phyloP scores from a whole-genome alignment of 2,797 vertebrate species.

The Tapera naevia region DNA sequence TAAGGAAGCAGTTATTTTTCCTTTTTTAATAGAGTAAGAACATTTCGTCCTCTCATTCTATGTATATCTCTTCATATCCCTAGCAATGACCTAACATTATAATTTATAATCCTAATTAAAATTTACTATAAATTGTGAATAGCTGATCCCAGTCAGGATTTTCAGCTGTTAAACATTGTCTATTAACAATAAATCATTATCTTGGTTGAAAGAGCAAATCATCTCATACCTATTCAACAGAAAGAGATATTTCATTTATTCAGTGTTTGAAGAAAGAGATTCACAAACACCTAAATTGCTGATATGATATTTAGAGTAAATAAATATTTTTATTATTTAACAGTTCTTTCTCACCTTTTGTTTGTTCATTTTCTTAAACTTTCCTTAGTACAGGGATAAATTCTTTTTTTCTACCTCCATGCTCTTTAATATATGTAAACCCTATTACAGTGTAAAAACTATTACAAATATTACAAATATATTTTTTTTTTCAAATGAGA shows the following conservation, averaged over 20 bases:
- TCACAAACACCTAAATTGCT: neutral
- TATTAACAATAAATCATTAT: neutral
- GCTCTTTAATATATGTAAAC: neutral
- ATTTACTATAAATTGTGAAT: neutral
- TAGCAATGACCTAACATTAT: neutral
- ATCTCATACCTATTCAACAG: neutral
- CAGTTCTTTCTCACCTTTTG: neutral
- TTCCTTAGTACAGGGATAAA: neutral
- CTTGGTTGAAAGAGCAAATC: neutral
- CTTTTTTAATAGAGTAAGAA: neutral
- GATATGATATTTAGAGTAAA: neutral
- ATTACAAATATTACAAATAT: neutral
- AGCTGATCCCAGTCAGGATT: neutral
- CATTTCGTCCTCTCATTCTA: neutral
- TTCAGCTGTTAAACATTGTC: neutral
- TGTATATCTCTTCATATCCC: neutral
- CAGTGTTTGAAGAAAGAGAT: neutral
- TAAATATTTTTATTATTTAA: neutral
- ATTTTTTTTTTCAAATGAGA: neutral
- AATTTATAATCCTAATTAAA: slow-evolving; percentile 1
- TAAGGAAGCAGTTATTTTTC: neutral
- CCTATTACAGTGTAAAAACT: neutral
- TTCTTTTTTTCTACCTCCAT: neutral
- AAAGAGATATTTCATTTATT: neutral
- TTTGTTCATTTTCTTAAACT: neutral